A percentile compares a stretch with the other conserved stretches of the same genome.
Conservation (phyloP, 2,888 invertebrate genomes). For the Lathronympha strigana region DNA sequence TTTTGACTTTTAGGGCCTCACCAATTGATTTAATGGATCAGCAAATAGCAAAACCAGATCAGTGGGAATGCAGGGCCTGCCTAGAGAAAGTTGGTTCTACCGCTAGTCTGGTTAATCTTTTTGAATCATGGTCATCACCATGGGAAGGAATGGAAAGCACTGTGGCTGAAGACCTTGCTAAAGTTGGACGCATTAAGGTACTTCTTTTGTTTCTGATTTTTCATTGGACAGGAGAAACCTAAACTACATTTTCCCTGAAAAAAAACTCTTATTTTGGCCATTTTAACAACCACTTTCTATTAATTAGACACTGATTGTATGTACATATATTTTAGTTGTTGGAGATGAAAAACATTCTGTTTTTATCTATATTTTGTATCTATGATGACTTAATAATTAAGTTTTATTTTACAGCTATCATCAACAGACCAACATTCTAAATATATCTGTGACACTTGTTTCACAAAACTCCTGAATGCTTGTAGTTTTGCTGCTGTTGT, state of each 20-base stretch:
- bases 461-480: conserved; percentile 57
- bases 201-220: conserved; percentile 28
- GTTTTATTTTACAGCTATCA: conserved; percentile 57
- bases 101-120: conserved; percentile 55
- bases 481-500: conserved; percentile 59
- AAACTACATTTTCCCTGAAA: too few species aligned
- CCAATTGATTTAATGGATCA: conserved; percentile 41
- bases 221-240: background rate
- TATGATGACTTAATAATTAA: background rate
- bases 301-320: too few species aligned
- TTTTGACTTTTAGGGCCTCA: conserved; percentile 2
- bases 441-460: conserved; percentile 64
- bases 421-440: conserved; percentile 63
- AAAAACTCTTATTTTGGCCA: too few species aligned
- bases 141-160: conserved; percentile 64
- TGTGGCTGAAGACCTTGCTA: conserved; percentile 67
- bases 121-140: conserved; percentile 61
- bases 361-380: background rate
- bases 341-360: too few species aligned
- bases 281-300: too few species aligned
- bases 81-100: conserved; percentile 54
- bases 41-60: conserved; percentile 34
- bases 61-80: conserved; percentile 67
- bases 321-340: too few species aligned
- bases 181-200: conserved; percentile 67